A percentile compares a stretch with the other conserved stretches of the same genome.
These are phyloP conservation scores for Synchiropus splendidus DNA, from an alignment of 2,113 vertebrate species.

Conservation along the genomic window DNA sequence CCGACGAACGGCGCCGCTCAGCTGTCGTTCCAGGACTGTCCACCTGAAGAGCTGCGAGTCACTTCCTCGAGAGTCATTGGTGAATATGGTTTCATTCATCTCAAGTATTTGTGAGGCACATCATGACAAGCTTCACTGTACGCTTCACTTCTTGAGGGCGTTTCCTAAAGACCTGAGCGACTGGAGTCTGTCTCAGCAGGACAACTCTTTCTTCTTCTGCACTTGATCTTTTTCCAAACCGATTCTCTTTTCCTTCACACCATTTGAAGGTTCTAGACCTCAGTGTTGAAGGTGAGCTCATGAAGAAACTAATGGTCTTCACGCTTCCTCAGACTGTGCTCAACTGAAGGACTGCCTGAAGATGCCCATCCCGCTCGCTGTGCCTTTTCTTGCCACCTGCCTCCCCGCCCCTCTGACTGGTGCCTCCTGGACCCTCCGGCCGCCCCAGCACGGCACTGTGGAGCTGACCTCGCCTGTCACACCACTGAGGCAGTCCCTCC, in stretches of 20 bases:
- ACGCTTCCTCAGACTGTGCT: constrained; percentile 53
- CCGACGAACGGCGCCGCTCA: constrained; percentile 36
- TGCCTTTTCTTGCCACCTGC: constrained; percentile 56
- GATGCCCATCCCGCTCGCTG: constrained; percentile 42
- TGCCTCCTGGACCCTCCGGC: constrained; percentile 72
- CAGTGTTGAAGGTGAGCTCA: no score
- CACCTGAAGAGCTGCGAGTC: constrained; percentile 61
- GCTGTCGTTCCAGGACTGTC: constrained; percentile 72
- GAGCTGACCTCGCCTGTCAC: constrained; percentile 55
- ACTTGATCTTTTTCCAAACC: no score
- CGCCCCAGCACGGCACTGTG: constrained; percentile 51
- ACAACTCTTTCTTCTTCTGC: no score
- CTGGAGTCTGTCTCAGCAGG: no score
- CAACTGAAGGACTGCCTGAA: constrained; percentile 51
- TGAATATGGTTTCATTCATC: constrained; percentile 36
- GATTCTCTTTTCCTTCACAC: no score
- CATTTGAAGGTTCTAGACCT: no score
- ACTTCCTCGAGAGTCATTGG: constrained; percentile 68
- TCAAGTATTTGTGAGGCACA: no score
- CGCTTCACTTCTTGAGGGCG: no score
- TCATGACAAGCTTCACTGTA: no score
- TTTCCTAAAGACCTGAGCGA: no score
- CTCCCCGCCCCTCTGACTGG: constrained; percentile 63
- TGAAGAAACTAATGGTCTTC: no score
- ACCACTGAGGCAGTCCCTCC: constrained; percentile 65